phyloP scores from a whole-genome alignment of 2,888 invertebrate species.

The Zootermopsis nevadensis region DNA sequence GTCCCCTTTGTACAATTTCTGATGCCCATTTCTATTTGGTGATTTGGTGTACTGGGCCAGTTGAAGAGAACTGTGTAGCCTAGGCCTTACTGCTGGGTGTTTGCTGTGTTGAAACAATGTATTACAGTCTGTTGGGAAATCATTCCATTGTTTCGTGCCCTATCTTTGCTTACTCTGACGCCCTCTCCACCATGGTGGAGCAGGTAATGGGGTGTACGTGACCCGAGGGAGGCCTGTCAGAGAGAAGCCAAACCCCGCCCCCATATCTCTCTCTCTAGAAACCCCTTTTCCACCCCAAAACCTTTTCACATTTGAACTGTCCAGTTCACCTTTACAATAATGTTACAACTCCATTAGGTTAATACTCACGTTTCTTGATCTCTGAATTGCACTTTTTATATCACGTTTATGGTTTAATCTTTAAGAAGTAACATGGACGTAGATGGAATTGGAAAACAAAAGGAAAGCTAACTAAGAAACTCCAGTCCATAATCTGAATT shows the following conservation, averaged over 20 bases:
- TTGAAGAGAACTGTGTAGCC: not conserved
- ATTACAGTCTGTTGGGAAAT: slow-evolving; percentile 46
- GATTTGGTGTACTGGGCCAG: slow-evolving; percentile 15
- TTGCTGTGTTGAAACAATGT: slow-evolving; percentile 15
- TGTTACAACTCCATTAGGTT: not conserved
- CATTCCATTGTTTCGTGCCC: slow-evolving; percentile 40
- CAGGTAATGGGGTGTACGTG: slow-evolving; percentile 48
- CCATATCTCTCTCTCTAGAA: not conserved
- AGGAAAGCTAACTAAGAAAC: too few relatives aligned
- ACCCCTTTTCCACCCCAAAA: not conserved
- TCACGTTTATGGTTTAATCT: not conserved
- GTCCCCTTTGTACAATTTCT: not conserved
- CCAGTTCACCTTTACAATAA: not conserved
- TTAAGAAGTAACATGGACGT: not conserved
- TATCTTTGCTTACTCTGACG: slow-evolving; percentile 44
- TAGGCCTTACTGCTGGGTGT: not conserved
- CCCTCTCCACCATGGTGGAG: slow-evolving; percentile 8
- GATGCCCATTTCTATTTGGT: not conserved
- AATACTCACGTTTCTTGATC: not conserved
- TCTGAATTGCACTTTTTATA: not conserved
- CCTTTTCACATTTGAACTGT: not conserved
- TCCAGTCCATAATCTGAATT: too few relatives aligned
- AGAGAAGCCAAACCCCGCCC: not conserved
- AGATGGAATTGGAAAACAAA: not conserved
- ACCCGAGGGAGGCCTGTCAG: slow-evolving; percentile 45